A percentile compares a stretch with the other conserved stretches of the same genome.
These are phyloP conservation scores for Psammodynastes pulverulentus DNA, from an alignment of 2,113 vertebrate genomes.

Conservation along the genomic window DNA sequence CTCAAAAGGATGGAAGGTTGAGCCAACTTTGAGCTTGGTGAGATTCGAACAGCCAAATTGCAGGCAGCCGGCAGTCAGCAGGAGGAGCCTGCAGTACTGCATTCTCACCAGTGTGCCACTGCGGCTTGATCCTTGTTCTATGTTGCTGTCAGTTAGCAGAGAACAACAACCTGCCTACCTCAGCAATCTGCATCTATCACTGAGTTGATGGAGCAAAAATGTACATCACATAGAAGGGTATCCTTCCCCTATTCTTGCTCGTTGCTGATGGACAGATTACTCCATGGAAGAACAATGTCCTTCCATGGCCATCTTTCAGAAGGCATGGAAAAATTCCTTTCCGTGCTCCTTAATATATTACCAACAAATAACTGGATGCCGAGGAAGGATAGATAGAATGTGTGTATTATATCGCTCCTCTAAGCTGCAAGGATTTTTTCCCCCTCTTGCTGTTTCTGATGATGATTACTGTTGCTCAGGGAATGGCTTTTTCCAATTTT, in stretches of 20 bases:
- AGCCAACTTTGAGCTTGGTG: too few relatives aligned
- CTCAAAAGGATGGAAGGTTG: too few relatives aligned
- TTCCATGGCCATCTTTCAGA: background rate
- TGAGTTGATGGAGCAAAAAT: background rate
- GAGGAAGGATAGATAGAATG: background rate
- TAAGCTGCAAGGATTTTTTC: background rate
- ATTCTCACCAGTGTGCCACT: too few relatives aligned
- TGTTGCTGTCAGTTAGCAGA: background rate
- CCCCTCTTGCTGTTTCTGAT: background rate
- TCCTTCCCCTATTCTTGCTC: background rate
- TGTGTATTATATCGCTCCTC: background rate
- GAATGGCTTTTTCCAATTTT: background rate
- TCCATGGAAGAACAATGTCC: background rate
- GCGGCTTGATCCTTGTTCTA: background rate
- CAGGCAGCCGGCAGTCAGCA: too few relatives aligned
- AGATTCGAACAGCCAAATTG: too few relatives aligned
- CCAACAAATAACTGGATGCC: background rate
- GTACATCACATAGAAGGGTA: background rate
- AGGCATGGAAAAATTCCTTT: background rate
- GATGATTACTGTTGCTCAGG: background rate
- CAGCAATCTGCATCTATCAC: background rate
- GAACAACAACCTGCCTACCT: background rate
- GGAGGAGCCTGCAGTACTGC: too few relatives aligned
- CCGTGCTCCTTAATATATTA: background rate
- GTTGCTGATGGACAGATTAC: background rate